A percentile compares a stretch with the other conserved stretches of the same genome.
Evolutionary conservation across 2,113 vertebrate species (phyloP).

Genomic region (Bos javanicus): DNA sequence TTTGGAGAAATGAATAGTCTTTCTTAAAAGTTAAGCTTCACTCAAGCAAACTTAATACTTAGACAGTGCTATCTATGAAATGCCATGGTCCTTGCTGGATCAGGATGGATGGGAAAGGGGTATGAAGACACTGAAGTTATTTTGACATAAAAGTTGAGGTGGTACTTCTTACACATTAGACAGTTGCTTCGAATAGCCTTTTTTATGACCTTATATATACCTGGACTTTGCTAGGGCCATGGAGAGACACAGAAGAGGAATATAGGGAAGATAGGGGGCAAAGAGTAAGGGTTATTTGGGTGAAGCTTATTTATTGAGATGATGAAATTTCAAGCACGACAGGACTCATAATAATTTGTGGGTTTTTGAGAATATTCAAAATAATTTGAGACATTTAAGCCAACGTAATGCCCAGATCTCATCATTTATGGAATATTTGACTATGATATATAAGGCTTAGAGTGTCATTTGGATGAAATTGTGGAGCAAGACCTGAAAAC

Average conservation of each 20-base stretch:
- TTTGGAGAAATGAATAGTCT: slow-evolving; percentile 14
- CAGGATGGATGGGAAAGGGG: not conserved
- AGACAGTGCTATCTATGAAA: not conserved
- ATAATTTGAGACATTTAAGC: not conserved
- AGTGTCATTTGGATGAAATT: not conserved
- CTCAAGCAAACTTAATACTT: slow-evolving; percentile 3
- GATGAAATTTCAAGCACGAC: not conserved
- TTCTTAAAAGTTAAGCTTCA: slow-evolving; percentile 12
- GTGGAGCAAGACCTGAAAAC: not conserved
- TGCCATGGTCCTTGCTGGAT: not conserved
- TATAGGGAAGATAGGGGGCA: not conserved
- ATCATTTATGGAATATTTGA: not conserved
- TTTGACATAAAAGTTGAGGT: not conserved
- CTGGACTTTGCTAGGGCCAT: not conserved
- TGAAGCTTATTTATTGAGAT: not conserved
- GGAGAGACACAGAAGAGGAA: not conserved
- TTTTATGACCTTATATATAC: not conserved
- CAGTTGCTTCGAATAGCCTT: not conserved
- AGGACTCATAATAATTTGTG: not conserved
- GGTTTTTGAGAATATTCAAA: not conserved
- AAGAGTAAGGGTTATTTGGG: not conserved
- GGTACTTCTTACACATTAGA: not conserved
- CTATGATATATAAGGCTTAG: not conserved
- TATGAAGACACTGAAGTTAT: not conserved
- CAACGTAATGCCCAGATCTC: not conserved